Evolutionary conservation across 1,140 invertebrate genomes (phyloP).

Genomic region (Triops longicaudatus): DNA sequence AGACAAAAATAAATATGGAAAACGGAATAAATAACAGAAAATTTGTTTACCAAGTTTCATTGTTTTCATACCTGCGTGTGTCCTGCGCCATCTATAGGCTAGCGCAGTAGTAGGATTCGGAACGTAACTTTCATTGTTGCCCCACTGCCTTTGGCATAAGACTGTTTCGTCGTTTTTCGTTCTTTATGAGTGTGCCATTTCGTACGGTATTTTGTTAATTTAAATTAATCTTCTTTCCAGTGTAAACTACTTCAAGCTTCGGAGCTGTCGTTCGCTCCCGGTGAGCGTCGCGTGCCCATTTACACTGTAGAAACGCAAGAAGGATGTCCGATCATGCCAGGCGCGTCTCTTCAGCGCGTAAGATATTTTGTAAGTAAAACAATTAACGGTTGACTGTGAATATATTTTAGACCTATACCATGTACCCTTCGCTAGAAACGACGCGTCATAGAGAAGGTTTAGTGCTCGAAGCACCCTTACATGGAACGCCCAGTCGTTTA

Average conservation of each 20-base stretch:
- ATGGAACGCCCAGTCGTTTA: slow-evolving; percentile 19
- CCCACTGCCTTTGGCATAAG: too few relatives aligned
- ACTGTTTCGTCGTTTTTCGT: background rate
- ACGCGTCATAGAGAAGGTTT: slow-evolving; percentile 25
- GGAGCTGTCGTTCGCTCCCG: slow-evolving; percentile 26
- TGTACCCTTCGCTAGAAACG: slow-evolving; percentile 22
- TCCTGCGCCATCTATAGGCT: too few relatives aligned
- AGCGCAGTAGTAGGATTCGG: too few relatives aligned
- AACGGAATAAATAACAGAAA: too few relatives aligned
- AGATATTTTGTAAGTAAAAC: background rate
- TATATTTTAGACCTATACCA: slow-evolving; percentile 25
- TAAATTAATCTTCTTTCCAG: background rate
- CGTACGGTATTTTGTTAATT: background rate
- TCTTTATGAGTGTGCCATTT: too few relatives aligned
- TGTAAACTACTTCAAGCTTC: slow-evolving; percentile 28
- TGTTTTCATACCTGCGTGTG: too few relatives aligned
- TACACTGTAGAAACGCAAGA: slow-evolving; percentile 26
- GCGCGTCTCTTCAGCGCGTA: slow-evolving; percentile 26
- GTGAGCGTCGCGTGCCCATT: slow-evolving; percentile 20
- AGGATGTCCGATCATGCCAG: slow-evolving; percentile 28
- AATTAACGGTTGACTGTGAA: background rate
- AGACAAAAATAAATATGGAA: too few relatives aligned
- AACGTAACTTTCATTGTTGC: too few relatives aligned
- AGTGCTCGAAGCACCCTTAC: slow-evolving; percentile 24
- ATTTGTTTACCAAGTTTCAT: too few relatives aligned